Evolutionary conservation across 92 coral and sea anemone species (phyloP), one percentile per base, ranked within the genome.

Genomic region (Phenganax stokvisi): DNA sequence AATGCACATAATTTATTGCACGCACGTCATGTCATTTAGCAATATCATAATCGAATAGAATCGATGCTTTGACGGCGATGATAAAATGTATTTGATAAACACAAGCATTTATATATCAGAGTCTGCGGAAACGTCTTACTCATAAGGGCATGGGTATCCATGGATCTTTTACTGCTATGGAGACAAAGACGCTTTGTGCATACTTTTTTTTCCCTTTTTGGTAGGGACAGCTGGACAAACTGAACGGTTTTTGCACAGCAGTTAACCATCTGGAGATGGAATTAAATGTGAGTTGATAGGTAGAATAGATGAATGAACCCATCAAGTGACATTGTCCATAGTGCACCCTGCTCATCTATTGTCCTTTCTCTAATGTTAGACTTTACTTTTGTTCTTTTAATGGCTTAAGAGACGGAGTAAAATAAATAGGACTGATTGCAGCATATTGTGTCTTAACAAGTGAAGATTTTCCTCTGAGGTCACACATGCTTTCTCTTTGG

Each of bases 191-290:
- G 71, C 47, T 51, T 70, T 29, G 51, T 44, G 63, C 54, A 53
- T 77, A n/a, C 63, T 80, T 67, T 84, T 57, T 57, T 31, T 65
- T 17, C 83, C 15, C 57, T 29, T 56, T 56, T 59, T 67, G 79
- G 27, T 55, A 94, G 98, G 96, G 89, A 73, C 96, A 91, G 72
- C 89, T 94, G 44, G 98, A 94, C 72, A 90, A 86, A 71, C 82
- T 94, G 54, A 94, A 94, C 69, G 97, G 91, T 12, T 92, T 97
- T 56, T 89, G 97, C n/a, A 91, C 90, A 72, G 93, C 96, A 20
- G 87, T 94, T 25, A 94, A 94, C 75, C 98, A 94, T 72, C 73
- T 94, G 57, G 98, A 94, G 77, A 91, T 92, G 53, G 98, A 94
- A 79, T 82, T 94, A 31, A 97, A 94, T 75, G 98, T 94, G 82